Percentiles rank a stretch among this genome's conserved stretches.
Conservation (phyloP, 2,888 invertebrate genomes). For the Rutpela maculata region DNA sequence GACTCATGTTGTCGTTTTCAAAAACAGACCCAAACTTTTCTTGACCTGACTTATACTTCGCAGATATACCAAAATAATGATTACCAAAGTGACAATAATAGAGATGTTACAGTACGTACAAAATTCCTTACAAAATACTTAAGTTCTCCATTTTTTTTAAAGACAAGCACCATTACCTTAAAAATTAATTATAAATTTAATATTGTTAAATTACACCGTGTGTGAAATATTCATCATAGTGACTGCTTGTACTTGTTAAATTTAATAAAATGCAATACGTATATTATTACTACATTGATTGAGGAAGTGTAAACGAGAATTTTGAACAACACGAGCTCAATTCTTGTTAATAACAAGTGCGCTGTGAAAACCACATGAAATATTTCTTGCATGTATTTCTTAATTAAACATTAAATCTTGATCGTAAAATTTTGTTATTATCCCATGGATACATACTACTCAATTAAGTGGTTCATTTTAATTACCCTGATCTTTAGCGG, state of each 20-base stretch:
- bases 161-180: too few relatives aligned
- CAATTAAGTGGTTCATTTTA: neutral
- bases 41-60: too few relatives aligned
- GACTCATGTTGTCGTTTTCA: too few relatives aligned
- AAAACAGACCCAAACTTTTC: too few relatives aligned
- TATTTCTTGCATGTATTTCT: neutral
- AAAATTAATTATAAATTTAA: neutral
- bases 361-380: neutral
- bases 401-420: neutral
- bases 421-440: conserved; percentile 7
- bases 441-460: neutral
- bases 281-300: neutral
- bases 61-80: too few relatives aligned
- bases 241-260: neutral
- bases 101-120: too few relatives aligned
- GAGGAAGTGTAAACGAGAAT: neutral
- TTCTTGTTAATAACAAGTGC: neutral
- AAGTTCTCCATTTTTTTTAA: too few relatives aligned
- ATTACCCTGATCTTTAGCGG: neutral
- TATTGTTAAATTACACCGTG: neutral
- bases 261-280: neutral
- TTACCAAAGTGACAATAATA: too few relatives aligned
- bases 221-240: neutral
- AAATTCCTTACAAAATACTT: too few relatives aligned
- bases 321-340: neutral